Evolutionary conservation across 92 coral and sea anemone genomes (phyloP), one percentile per base, ranked within the genome.

Genomic region (Actinostola sp.): DNA sequence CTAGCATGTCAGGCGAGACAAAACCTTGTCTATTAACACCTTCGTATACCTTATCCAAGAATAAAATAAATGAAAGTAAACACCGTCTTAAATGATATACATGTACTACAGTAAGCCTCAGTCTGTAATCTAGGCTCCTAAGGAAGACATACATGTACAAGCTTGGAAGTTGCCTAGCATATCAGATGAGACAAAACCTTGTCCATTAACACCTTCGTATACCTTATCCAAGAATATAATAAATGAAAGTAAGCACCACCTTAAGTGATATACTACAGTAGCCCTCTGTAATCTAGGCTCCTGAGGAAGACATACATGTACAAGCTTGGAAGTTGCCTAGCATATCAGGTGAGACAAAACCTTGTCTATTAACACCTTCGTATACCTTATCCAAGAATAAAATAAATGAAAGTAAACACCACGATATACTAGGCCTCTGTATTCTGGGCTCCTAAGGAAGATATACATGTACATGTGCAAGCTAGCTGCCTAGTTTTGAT

Each of bases 11-110:
- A 30, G 99, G 99, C 12, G 85, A 86, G 32, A 95, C 84, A 63
- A 91, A 95, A 28, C 99, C 99, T 75, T 86, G 89, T 43, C 83
- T 92, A 25, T 87, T 72, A 13, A 95, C 99, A 38, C 99, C 99
- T 82, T 91, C 87, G 44, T 95, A 95, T 2, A 95, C 95, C 99
- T 95, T 1, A 62, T 11, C 4, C 8, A 7, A 39, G 45, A 46
- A 46, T 13, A 6, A 7, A 13, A 46, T 46, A 13, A 6, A 46
- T 46, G 5, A 46, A 46, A 46, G 45, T 39, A 7, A 39, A 39
- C 14, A n/a, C n/a, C n/a, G n/a, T n/a, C n/a, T 39, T 7, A 39
- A 39, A 39, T 14, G 7, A 14, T 7, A 39, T 39, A 7, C 14
- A 7, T 39, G 45, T 39, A 14, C 14, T 39, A 7, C 8, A 39